Evolutionary conservation across 2,888 invertebrate species (phyloP).

Genomic region (Protonemura montana): DNA sequence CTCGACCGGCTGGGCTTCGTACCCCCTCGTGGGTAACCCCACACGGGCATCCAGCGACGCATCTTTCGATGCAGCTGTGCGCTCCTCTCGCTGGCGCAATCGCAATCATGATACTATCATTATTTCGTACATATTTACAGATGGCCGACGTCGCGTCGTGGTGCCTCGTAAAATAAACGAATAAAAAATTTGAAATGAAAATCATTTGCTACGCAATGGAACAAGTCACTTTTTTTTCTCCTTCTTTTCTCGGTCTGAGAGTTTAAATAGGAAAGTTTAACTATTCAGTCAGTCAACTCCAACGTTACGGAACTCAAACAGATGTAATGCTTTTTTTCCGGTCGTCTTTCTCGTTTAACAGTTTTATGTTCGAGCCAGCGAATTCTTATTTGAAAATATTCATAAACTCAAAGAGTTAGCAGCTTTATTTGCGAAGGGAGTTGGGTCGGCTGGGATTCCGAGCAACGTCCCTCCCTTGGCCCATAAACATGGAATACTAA

Average conservation of each 20-base stretch:
- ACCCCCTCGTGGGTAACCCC: neutral
- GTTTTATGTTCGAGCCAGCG: conserved; percentile 7
- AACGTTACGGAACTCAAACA: conserved; percentile 7
- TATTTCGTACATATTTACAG: neutral
- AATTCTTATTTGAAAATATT: neutral
- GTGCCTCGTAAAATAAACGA: neutral
- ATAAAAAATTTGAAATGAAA: neutral
- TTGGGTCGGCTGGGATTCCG: neutral
- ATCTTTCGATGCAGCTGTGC: neutral
- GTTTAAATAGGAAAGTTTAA: conserved; percentile 12
- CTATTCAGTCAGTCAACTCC: conserved; percentile 12
- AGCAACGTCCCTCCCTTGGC: neutral
- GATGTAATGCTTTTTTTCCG: neutral
- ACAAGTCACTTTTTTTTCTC: neutral
- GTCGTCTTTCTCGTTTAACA: neutral
- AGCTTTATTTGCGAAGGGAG: neutral
- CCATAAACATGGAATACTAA: neutral
- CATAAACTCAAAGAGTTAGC: conserved; percentile 12
- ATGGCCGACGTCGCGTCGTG: neutral
- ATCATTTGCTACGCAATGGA: conserved; percentile 3
- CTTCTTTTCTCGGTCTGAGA: conserved; percentile 1
- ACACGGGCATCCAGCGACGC: neutral
- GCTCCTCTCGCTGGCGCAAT: neutral
- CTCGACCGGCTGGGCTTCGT: neutral
- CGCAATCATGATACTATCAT: neutral